Evolutionary conservation across 2,888 invertebrate species (phyloP), one percentile per base, ranked within the genome.

Genomic region (Helobdella robusta): DNA sequence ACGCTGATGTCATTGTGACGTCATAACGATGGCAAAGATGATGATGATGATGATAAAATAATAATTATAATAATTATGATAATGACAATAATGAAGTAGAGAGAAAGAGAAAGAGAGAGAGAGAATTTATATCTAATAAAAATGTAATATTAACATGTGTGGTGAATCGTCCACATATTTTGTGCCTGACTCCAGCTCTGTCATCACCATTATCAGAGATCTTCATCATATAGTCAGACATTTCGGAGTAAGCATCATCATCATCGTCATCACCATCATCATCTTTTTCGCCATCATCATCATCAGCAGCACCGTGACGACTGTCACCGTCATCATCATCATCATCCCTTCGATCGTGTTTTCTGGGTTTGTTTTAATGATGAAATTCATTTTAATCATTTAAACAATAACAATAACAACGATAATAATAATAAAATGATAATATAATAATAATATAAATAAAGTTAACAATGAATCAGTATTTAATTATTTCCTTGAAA

Each of bases 241-340:
- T 15, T 15, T 15, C 44, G 11, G 44, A 40, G n/a, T n/a, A 40
- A 40, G 44, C 44, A 40, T n/a, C n/a, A 30, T 40, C 23, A 36
- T 28, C 36, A 59, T 32, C 34, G 20, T 32, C 34, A 59, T 2
- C 8, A 34, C 8, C 40, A 61, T 48, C 48, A 61, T 48, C 48
- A 61, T 61, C 48, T 23, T 61, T 48, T 23, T 61, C 61, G 4
- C 30, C 48, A 8, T 48, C 63, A 30, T 63, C 63, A 63, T 63
- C 63, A 63, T 50, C 63, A 52, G 30, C 63, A 52, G 32, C 63
- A 52, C 52, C 63, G 52, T 63, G 52, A 63, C 32, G 52, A 52
- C 11, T 52, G 34, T 52, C 63, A 52, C 52, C 63, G 52, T 63
- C 63, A 63, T 50, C 63, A 52, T 50, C 63, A 46, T 36, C 40